Evolutionary conservation across 2,113 vertebrate species (phyloP), one percentile per base, ranked within the genome.

Genomic region (Silurus meridionalis): DNA sequence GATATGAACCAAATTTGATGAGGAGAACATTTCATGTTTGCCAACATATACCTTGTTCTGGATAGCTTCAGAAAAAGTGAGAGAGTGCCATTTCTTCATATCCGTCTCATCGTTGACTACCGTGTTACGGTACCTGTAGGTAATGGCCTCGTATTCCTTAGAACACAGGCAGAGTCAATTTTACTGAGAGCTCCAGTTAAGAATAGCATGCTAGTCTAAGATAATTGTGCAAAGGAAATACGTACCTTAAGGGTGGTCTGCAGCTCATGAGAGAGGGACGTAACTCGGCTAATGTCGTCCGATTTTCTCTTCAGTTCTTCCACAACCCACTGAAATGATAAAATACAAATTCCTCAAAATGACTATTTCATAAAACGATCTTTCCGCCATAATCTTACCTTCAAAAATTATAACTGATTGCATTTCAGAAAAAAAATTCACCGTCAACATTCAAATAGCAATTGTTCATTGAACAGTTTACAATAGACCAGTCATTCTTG

Each of bases 61-160:
- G 84, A 97, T 94, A 75, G 94, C 95, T 37, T 97, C 94, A 89
- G 95, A 94, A 91, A 98, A 92, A 0, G 96, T 94, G 1, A 89
- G 92, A 63, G 91, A 91, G 7, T 93, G 92, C 82, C 91, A 90
- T 67, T 91, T 96, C 87, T 94, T 96, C 66, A 91, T 88, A 14
- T 93, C 92, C 0, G 86, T 93, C 0, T 90, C 93, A 48, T 92
- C 85, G 52, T 92, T 72, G 11, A 94, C 93, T 88, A 98, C 88
- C 87, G 94, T 95, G 58, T 92, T 92, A 57, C 92, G 90, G 91
- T 97, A 99, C 84, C 96, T 95, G 37, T 95, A 94, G 79, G 95
- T 94, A 85, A 96, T 95, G 0, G 94, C 75, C 60, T 97, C 96
- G 52, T 99, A 98, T 58, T 97, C 96, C 98, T 99, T 90, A 85